These are phyloP conservation scores for Triplophysa bombifrons DNA, from an alignment of 2,797 vertebrate genomes.

Conservation along the genomic window DNA sequence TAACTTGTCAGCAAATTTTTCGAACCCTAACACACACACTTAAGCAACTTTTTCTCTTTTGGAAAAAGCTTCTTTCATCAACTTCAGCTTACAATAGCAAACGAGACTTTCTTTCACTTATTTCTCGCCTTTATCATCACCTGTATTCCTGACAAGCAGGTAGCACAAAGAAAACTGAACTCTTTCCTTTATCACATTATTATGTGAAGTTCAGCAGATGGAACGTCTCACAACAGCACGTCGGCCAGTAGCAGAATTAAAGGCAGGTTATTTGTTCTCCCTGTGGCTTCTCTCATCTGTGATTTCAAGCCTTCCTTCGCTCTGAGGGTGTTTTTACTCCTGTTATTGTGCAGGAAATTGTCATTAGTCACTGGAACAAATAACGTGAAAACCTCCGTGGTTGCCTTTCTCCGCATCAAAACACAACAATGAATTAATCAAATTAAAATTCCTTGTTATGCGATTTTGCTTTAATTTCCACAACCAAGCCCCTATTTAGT, in stretches of 20 bases:
- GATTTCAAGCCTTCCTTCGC: constrained; percentile 77
- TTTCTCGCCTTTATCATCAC: neutral
- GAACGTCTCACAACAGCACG: constrained; percentile 48
- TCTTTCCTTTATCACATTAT: constrained; percentile 61
- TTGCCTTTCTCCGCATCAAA: constrained; percentile 80
- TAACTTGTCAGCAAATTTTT: no score
- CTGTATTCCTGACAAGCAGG: constrained; percentile 26
- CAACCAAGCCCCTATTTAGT: constrained; percentile 82
- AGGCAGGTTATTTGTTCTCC: constrained; percentile 76
- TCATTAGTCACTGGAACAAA: constrained; percentile 88
- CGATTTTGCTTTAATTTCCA: constrained; percentile 86
- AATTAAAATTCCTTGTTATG: constrained; percentile 87
- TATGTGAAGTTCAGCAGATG: constrained; percentile 61
- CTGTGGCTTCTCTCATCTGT: constrained; percentile 78
- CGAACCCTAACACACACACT: no score
- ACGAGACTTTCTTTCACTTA: neutral
- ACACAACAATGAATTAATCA: constrained; percentile 88
- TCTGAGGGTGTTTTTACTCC: constrained; percentile 78
- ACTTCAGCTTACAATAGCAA: neutral
- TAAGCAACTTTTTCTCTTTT: neutral
- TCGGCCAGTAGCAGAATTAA: constrained; percentile 76
- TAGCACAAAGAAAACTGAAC: constrained; percentile 42
- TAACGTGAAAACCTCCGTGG: constrained; percentile 82
- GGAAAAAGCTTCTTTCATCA: neutral
- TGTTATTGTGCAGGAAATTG: constrained; percentile 85